Percentiles rank a stretch among this genome's conserved stretches.
Conservation (phyloP, 2,113 vertebrate species). For the Poeciliopsis prolifica region DNA sequence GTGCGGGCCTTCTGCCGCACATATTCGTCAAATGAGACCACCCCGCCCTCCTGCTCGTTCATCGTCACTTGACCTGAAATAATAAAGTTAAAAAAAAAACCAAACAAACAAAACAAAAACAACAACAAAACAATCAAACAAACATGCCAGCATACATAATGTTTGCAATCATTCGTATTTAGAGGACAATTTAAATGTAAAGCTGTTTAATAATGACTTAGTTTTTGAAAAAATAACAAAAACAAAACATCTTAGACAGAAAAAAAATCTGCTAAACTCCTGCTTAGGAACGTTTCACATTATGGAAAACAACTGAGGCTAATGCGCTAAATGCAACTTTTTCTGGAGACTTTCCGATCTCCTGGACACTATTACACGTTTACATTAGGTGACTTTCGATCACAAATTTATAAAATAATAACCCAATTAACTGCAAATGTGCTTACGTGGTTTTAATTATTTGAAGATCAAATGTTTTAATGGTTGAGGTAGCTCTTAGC, state of each 20-base stretch:
- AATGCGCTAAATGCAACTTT: conserved; percentile 20
- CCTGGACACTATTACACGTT: background rate
- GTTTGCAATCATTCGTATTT: background rate
- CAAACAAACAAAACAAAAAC: too few species aligned
- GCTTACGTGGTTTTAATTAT: background rate
- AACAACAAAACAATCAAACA: too few species aligned
- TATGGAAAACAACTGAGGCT: background rate
- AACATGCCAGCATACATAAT: background rate
- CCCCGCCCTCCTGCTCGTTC: conserved; percentile 98
- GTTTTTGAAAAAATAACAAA: background rate
- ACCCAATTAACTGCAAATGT: background rate
- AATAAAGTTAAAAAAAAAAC: background rate
- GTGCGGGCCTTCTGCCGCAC: conserved; percentile 96
- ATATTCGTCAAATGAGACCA: conserved; percentile 98
- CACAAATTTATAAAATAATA: background rate
- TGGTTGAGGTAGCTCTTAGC: conserved; percentile 53
- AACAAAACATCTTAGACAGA: background rate
- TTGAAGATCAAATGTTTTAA: conserved; percentile 21
- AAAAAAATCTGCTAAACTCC: background rate
- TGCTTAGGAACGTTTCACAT: background rate
- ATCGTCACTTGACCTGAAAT: conserved; percentile 77
- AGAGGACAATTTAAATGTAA: background rate
- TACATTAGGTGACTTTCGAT: background rate
- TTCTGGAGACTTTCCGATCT: background rate
- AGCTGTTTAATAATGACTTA: background rate